These are phyloP conservation scores for Machimus atricapillus DNA, from an alignment of 2,888 invertebrate species.

Conservation along the genomic window DNA sequence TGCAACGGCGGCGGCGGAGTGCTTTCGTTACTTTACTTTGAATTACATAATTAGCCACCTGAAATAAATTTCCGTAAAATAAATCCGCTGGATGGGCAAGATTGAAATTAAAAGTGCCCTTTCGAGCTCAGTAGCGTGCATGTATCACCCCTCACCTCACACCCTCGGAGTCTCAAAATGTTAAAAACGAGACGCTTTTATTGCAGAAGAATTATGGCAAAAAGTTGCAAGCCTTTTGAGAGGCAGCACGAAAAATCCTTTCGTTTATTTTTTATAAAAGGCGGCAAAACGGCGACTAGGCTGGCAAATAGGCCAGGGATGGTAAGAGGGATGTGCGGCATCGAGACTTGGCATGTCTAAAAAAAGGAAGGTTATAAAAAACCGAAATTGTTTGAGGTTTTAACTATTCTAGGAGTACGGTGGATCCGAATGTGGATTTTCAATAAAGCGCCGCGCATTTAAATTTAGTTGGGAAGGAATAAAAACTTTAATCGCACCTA, in stretches of 20 bases:
- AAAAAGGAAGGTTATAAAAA: not conserved
- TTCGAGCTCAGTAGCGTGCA: not conserved
- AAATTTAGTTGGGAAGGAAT: not conserved
- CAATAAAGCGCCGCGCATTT: not conserved
- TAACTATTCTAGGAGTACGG: not conserved
- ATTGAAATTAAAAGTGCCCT: not conserved
- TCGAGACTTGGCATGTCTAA: not conserved
- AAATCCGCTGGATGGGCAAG: not conserved
- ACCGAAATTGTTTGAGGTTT: not conserved
- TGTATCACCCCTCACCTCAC: not conserved
- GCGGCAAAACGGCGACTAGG: not conserved
- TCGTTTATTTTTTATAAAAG: not conserved
- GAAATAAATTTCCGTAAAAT: not conserved
- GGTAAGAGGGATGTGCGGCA: not conserved
- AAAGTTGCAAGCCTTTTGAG: not conserved
- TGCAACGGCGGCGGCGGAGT: not conserved
- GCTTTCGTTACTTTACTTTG: not conserved
- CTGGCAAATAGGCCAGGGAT: not conserved
- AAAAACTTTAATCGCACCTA: not conserved
- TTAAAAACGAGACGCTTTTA: not conserved
- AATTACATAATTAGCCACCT: not conserved
- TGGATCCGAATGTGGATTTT: not conserved
- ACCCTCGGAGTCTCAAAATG: not conserved
- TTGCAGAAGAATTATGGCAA: not conserved
- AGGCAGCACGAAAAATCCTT: not conserved